Base-by-base conservation (phyloP, 2,113 vertebrate genomes). In the Oceanites oceanicus region DNA sequence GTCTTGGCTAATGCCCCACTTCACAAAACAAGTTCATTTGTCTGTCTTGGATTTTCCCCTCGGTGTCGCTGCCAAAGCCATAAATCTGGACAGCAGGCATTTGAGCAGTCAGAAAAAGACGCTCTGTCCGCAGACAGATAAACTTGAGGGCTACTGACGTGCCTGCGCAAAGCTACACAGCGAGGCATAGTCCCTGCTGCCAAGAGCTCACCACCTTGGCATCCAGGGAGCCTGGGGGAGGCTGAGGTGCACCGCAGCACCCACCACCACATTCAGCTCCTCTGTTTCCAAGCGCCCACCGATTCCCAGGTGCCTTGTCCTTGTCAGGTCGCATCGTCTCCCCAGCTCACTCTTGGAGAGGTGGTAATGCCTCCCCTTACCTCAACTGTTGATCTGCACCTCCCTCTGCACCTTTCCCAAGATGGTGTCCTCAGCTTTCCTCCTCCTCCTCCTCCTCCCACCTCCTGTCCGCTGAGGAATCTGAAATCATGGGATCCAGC, bases 401-500 rank as follows among this genome's bases (percentile, higher is more conserved):
- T 70, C 36, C 47, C 49, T 82, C 70, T 40, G 58, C 10, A 52
- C 34, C 36, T 71, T 77, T 65, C 34, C 49, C 50, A n/a, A 36
- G 56, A 71, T 18, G 13, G 21, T 25, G 7, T 52, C 47, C 49
- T 58, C 42, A 76, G 32, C 23, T 50, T 56, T 82, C 23, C 13
- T 65, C 32, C 23, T 82, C 3, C 38, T 82, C 23, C 13, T 65
- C 32, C 23, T 82, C 3, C 38, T 38, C 38, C 38, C 38, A 1
- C 23, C 32, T 52, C 36, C 19, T 34, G 49, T 36, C 49, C 4
- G 1, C 36, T 44, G 38, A 70, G 21, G 55, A 77, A n/a, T 70
- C 17, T 5, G 15, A 59, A 68, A 21, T 32, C 3, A 2, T 36
- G 13, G 7, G 6, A 25, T 58, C 38, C 0, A 4, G 19, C 40